Base-by-base conservation (phyloP, 2,888 invertebrate species). In the Lomographa bimaculata region DNA sequence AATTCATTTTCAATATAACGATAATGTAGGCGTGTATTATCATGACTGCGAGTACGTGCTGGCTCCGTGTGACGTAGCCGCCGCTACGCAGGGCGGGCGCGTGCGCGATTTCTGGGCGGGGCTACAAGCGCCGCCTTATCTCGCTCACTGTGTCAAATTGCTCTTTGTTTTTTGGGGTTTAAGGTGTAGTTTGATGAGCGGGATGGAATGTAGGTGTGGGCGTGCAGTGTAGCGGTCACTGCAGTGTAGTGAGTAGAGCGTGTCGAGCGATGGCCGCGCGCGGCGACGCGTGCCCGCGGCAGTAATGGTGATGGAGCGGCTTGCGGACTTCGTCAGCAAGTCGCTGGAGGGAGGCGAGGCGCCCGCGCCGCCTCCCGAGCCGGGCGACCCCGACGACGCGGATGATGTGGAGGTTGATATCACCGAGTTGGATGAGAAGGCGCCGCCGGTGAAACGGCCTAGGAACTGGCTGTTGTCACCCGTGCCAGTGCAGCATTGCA, bases 301-400 rank as follows among this genome's bases (percentile, higher is more conserved):
- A 86, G 85, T 87, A 79, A 87, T 89, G 89, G 83, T 87, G 81
- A 96, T 96, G 96, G 96, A 96, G 90, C 95, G 96, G 91, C 92
- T 96, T 81, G 95, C 96, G 71, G 95, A 96, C 91, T 96, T 96
- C 90, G 96, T 96, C 73, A 95, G 95, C 67, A 96, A 96, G 87
- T 95, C 96, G 48, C 94, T 96, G 82, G 94, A 94, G 73, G 92
- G 91, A 57, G 72, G 91, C 78, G 86, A 85, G 59, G 79, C 80
- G 40, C 87, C 87, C 34, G 82, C 84, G 60, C 82, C 87, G 43
- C 86, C 85, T 49, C 82, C 85, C 30, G 86, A 71, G 81, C 91
- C 86, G 42, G 73, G 90, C 66, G 71, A 90, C 71, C 54, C 61
- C 3, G 83, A 80, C 26, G 81, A 79, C 37, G 63, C 71, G 0